phyloP scores from a whole-genome alignment of 2,797 vertebrate genomes.

The Syndactyla subalaris region DNA sequence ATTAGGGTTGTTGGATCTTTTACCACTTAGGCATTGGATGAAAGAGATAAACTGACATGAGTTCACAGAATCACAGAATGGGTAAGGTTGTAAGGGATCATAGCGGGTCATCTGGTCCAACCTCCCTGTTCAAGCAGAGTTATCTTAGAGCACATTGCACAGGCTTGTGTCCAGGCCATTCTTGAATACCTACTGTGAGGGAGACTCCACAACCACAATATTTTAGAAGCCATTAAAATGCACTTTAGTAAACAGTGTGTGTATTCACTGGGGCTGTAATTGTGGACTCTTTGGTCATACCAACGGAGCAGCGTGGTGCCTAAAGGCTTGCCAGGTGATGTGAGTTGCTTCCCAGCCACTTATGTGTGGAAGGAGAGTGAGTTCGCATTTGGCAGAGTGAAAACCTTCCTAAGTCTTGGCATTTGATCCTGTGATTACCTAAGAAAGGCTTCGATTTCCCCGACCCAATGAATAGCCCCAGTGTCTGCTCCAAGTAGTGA shows the following conservation, averaged over 20 bases:
- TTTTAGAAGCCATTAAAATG: not conserved
- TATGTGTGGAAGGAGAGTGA: not conserved
- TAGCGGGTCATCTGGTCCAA: not conserved
- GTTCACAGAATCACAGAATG: not conserved
- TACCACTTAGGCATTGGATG: not conserved
- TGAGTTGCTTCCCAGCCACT: not conserved
- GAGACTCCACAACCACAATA: not conserved
- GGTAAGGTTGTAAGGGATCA: not conserved
- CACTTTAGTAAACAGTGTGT: not conserved
- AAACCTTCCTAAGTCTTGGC: not conserved
- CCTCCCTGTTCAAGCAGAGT: not conserved
- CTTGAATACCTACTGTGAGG: not conserved
- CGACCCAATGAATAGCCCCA: not conserved
- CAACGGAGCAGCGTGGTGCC: rapidly evolving
- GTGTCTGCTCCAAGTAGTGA: rapidly evolving
- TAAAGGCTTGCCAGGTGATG: not conserved
- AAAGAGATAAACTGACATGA: not conserved
- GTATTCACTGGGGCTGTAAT: not conserved
- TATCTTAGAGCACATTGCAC: not conserved
- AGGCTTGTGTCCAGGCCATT: not conserved
- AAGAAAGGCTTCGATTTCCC: not conserved
- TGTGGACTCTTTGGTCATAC: not conserved
- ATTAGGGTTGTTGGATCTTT: not conserved
- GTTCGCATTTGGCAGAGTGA: not conserved
- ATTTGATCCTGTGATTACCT: not conserved